Conservation (phyloP, 2,888 invertebrate genomes). For the Pheosia tremula region DNA sequence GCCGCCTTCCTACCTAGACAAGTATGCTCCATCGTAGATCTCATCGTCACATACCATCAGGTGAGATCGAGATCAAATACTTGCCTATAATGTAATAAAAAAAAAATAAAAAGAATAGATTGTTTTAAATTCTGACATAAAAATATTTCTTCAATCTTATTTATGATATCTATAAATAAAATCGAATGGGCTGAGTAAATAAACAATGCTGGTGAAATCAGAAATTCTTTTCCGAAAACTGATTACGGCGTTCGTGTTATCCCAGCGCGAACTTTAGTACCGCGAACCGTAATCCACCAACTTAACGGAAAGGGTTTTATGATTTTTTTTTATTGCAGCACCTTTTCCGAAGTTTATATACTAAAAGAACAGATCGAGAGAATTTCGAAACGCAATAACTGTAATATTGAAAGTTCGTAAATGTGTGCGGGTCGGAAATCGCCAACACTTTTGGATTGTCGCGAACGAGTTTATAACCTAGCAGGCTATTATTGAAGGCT, state of each 20-base stretch:
- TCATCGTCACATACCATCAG: too few species aligned
- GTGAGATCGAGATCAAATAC: too few species aligned
- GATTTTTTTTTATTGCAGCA: constrained; percentile 38
- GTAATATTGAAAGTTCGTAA: constrained; percentile 31
- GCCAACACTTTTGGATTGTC: neutral
- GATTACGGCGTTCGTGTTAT: constrained; percentile 32
- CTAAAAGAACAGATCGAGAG: constrained; percentile 25
- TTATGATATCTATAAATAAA: too few species aligned
- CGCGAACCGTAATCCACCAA: constrained; percentile 32
- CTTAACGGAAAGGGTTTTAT: constrained; percentile 44
- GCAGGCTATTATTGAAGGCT: too few species aligned
- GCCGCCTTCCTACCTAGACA: too few species aligned
- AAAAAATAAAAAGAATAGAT: too few species aligned
- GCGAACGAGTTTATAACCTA: too few species aligned
- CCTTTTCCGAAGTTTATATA: constrained; percentile 40
- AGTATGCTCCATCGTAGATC: too few species aligned
- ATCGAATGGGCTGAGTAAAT: constrained; percentile 10
- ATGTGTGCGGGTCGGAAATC: constrained; percentile 20
- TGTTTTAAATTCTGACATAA: too few species aligned
- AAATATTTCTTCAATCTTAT: too few species aligned
- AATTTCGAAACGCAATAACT: constrained; percentile 29
- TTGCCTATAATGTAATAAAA: too few species aligned
- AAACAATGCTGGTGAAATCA: constrained; percentile 17
- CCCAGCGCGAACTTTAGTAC: constrained; percentile 26
- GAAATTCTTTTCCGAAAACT: constrained; percentile 28